Evolutionary conservation across 2,797 vertebrate genomes (phyloP), one percentile per base, ranked within the genome.

Genomic region (Thalassophryne amazonica): DNA sequence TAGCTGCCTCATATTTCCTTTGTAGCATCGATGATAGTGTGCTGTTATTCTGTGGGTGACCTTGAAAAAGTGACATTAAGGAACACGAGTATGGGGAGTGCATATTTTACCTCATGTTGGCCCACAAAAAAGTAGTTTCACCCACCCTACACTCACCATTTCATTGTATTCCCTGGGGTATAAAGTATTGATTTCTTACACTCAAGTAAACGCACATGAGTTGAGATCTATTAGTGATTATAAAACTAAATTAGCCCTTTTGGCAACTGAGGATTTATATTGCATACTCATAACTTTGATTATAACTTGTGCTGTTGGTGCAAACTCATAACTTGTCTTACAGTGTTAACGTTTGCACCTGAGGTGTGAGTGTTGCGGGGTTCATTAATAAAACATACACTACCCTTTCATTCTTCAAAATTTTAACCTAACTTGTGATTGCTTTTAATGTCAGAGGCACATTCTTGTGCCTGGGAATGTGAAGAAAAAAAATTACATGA

Each of bases 361-460:
- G 6, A 4, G 0, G 18, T 40, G 25, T 20, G 32, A 69, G 60
- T 60, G 36, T 71, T 62, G 40, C 59, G 56, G 51, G 28, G 57
- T 68, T 56, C 60, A 67, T 76, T 60, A 72, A 66, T 68, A 73
- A 79, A 79, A 64, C 41, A 75, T 72, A 43, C 22, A 42, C 21
- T 43, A 31, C 20, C 19, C 33, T 69, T 73, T 61, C 25, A 45
- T 58, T 47, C 51, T 27, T 32, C 31, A 10, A 24, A 40, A 49
- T 24, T 48, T 60, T 33, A 56, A 49, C 51, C 66, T 37, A 42
- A 60, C 58, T 42, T 22, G 42, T 67, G 60, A 76, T 87, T 79
- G 78, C 75, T 69, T 76, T 81, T 83, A 76, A 76, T 69, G 69
- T 70, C 53, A 50, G 42, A 59, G 39, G 48, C 55, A 46, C 48